Percentiles rank a stretch among this genome's conserved stretches.
phyloP scores from a whole-genome alignment of 2,888 invertebrate species.

The Physocephala rufipes region DNA sequence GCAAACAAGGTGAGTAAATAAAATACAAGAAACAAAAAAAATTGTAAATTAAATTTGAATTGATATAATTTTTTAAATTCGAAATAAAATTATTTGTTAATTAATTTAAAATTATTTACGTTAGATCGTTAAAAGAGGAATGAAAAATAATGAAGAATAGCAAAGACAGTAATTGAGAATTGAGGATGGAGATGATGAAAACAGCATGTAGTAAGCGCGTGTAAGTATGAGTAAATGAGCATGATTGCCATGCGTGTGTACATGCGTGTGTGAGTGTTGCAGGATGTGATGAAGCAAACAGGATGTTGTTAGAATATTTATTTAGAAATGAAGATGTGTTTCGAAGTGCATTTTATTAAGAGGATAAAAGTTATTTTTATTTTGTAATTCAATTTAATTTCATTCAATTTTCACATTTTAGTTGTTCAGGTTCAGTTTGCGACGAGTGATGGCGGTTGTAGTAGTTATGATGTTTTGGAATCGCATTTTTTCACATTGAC shows the following conservation, averaged over 20 bases:
- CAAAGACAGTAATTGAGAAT: background rate
- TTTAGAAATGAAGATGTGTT: too few relatives aligned
- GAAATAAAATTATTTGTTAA: background rate
- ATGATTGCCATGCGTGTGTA: too few relatives aligned
- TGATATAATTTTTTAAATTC: background rate
- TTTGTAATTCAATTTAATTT: background rate
- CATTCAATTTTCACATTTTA: background rate
- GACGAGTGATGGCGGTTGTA: background rate
- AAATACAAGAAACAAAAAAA: background rate
- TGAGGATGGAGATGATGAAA: too few relatives aligned
- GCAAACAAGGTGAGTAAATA: background rate
- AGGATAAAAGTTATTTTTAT: background rate
- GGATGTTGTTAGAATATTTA: too few relatives aligned
- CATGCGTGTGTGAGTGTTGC: too few relatives aligned
- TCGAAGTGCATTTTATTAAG: background rate
- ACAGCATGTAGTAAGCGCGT: too few relatives aligned
- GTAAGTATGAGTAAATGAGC: too few relatives aligned
- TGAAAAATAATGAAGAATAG: background rate
- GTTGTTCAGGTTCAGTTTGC: background rate
- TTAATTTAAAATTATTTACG: background rate
- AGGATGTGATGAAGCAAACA: too few relatives aligned
- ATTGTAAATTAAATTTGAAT: background rate
- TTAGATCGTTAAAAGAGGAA: too few relatives aligned
- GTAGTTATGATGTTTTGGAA: background rate
- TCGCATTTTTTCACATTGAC: constrained; percentile 15